Percentiles rank a stretch among this genome's conserved stretches.
Conservation (phyloP, 2,113 vertebrate species). For the Struthio camelus region DNA sequence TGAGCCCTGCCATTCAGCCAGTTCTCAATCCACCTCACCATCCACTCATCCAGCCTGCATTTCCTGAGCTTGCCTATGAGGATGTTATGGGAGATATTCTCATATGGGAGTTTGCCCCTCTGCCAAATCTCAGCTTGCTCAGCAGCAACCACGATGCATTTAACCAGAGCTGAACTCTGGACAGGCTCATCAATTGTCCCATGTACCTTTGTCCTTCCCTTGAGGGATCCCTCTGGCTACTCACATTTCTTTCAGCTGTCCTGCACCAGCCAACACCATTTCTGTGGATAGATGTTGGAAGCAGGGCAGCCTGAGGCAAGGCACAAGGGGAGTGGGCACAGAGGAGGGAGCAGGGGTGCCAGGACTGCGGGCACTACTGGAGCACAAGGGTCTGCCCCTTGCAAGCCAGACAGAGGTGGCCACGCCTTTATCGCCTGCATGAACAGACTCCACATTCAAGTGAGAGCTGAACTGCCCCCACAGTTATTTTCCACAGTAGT, state of each 20-base stretch:
- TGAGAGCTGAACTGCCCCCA: background rate
- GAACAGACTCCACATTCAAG: background rate
- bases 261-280: background rate
- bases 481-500: background rate
- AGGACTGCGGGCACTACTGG: background rate
- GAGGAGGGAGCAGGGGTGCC: background rate
- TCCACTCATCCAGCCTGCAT: too few relatives aligned
- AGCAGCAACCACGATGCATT: background rate
- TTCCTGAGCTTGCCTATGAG: too few relatives aligned
- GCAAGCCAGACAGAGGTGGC: background rate
- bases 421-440: background rate
- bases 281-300: background rate
- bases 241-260: background rate
- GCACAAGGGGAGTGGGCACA: accelerated
- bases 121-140: background rate
- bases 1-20: too few relatives aligned
- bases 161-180: background rate
- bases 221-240: too few relatives aligned
- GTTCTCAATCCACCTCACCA: too few relatives aligned
- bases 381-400: accelerated
- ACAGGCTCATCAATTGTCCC: too few relatives aligned
- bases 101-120: background rate
- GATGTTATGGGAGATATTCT: too few relatives aligned
- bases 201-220: too few relatives aligned
- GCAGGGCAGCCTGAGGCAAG: background rate